Evolutionary conservation across 2,113 vertebrate species (phyloP).

Genomic region (Hylia prasina): DNA sequence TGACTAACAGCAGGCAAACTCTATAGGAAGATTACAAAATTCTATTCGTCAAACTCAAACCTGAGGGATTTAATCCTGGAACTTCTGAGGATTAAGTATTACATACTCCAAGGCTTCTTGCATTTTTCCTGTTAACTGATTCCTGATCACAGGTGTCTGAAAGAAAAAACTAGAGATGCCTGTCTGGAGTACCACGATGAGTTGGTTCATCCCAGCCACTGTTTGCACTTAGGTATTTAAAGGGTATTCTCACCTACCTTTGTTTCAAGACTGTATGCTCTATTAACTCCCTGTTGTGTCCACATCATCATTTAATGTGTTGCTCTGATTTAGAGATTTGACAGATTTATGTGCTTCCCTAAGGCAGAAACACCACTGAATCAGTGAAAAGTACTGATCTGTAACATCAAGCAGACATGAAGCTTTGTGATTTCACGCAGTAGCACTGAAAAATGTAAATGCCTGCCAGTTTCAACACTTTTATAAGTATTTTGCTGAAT

Average conservation of each 20-base stretch:
- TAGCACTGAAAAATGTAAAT: neutral
- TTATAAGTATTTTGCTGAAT: neutral
- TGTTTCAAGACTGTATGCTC: neutral
- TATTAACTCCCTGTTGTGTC: neutral
- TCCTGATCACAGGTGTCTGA: neutral
- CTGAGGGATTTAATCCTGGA: neutral
- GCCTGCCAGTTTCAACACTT: neutral
- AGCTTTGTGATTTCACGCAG: neutral
- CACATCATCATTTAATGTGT: neutral
- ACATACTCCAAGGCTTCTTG: neutral
- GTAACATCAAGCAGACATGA: neutral
- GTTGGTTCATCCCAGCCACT: neutral
- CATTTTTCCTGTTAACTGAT: neutral
- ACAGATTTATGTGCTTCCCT: neutral
- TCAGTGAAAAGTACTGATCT: neutral
- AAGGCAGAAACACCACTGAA: neutral
- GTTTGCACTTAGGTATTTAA: neutral
- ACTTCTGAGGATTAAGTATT: neutral
- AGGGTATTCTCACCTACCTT: neutral
- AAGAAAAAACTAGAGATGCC: neutral
- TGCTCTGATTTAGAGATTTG: constrained; percentile 1
- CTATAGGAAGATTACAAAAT: neutral
- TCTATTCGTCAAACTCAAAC: neutral
- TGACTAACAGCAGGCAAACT: neutral
- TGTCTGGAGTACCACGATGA: neutral